These are phyloP conservation scores for Scyliorhinus canicula DNA, from an alignment of 2,797 vertebrate species.

Conservation along the genomic window DNA sequence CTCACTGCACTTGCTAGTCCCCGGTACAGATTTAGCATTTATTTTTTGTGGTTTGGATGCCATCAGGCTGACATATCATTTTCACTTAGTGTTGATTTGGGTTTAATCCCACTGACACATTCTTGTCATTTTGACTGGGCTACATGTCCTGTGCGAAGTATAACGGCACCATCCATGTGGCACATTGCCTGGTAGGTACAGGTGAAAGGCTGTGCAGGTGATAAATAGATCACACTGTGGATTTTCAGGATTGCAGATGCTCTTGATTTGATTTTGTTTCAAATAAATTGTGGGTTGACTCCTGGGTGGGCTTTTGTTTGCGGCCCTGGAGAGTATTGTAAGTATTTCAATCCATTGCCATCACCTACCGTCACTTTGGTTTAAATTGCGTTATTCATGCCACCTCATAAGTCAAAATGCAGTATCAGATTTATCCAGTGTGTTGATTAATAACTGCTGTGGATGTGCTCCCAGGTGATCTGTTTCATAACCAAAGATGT, in stretches of 20 bases:
- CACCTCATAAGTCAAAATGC: constrained; percentile 14
- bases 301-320: background rate
- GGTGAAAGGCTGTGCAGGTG: constrained; percentile 23
- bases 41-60: background rate
- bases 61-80: background rate
- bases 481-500: too few relatives aligned
- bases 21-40: background rate
- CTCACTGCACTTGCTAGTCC: background rate
- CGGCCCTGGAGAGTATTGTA: background rate
- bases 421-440: constrained; percentile 1
- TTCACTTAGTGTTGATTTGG: background rate
- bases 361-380: constrained; percentile 12
- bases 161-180: background rate
- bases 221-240: constrained; percentile 31
- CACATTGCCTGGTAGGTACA: background rate
- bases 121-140: background rate
- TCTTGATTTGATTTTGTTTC: constrained; percentile 34
- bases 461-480: background rate
- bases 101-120: background rate
- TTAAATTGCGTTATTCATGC: constrained; percentile 19
- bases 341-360: constrained; percentile 26
- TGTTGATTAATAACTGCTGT: background rate
- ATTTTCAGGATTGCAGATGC: constrained; percentile 24
- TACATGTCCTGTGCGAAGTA: background rate
- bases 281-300: constrained; percentile 33